Conservation (phyloP, 2,113 vertebrate species). For the Sebastes schlegelii region DNA sequence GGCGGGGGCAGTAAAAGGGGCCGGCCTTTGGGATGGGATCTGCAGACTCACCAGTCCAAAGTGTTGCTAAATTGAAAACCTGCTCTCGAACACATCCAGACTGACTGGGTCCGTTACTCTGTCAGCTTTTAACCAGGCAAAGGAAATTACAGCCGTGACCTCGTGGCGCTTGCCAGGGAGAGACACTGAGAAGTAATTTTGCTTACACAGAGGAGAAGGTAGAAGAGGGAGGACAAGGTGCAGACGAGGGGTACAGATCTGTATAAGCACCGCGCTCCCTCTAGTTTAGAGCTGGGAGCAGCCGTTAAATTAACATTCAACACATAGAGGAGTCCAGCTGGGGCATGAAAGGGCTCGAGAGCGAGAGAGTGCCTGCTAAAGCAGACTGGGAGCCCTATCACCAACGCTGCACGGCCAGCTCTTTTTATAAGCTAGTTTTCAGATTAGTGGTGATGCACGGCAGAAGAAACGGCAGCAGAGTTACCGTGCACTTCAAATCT, state of each 20-base stretch:
- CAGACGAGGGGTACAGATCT: conserved; percentile 41
- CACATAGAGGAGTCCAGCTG: conserved; percentile 63
- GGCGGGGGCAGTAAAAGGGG: conserved; percentile 38
- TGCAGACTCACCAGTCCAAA: conserved; percentile 42
- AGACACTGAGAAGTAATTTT: conserved; percentile 71
- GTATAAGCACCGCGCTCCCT: conserved; percentile 42
- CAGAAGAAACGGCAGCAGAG: conserved; percentile 10
- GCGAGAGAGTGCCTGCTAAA: conserved; percentile 39
- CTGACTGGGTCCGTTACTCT: conserved; percentile 61
- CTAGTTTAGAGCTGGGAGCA: conserved; percentile 49
- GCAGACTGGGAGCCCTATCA: conserved; percentile 49
- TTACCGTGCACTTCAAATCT: conserved; percentile 13
- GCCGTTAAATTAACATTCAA: conserved; percentile 76
- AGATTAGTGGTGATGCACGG: conserved; percentile 49
- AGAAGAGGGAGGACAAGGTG: conserved; percentile 36
- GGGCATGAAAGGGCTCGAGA: conserved; percentile 59
- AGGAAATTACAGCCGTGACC: conserved; percentile 81
- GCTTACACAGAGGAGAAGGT: conserved; percentile 48
- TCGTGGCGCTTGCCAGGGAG: conserved; percentile 48
- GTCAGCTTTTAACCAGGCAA: conserved; percentile 79
- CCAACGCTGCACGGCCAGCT: conserved; percentile 29
- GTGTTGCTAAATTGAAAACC: conserved; percentile 78
- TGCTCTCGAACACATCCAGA: conserved; percentile 59
- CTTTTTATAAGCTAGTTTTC: conserved; percentile 44
- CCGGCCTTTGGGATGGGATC: conserved; percentile 51